Base-by-base conservation (phyloP, 2,888 invertebrate genomes). In the Camponotus fellah region DNA sequence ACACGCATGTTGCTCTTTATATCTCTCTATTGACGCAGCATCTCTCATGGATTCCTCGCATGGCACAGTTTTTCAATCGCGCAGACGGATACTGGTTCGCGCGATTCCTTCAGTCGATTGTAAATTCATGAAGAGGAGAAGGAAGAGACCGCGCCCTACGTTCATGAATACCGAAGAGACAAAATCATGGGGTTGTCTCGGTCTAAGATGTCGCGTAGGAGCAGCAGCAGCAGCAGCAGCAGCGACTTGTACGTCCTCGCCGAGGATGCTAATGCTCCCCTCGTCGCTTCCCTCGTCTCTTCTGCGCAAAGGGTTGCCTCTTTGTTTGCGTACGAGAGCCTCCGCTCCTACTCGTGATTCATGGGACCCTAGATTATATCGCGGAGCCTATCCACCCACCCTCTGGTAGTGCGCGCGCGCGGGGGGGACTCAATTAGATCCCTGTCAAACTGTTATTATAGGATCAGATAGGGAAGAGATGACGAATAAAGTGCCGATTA, bases 91-190 rank as follows among this genome's bases (percentile, higher is more conserved):
- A n/a, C 49, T 49, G 37, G 56, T 69, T 65, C 10, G 6, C 74
- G 64, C 82, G 76, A 83, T 64, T 88, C 77, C 80, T 85, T 58
- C 60, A 77, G 74, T 74, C 86, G 86, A 90, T 92, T 92, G 89
- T 88, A 89, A 91, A 93, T 93, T 93, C 93, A 93, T 93, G 90
- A 84, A 86, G 46, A 46, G 86, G 86, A 88, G 82, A 89, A 87
- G 88, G 88, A 89, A 86, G 85, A 46, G 85, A 46, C 32, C 5
- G 76, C 77, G 32, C 77, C 77, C 77, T 77, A 53, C 76, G 86
- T 92, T 93, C 92, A 93, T 93, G 93, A 92, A 92, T 92, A 92
- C 85, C 84, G 87, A 79, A 75, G 74, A 82, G 90, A 86, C 86
- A 89, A 92, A 91, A 91, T 91, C 91, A 89, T 89, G 90, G 92